Evolutionary conservation across 2,797 vertebrate genomes (phyloP).

Genomic region (Neostethus bicornis): DNA sequence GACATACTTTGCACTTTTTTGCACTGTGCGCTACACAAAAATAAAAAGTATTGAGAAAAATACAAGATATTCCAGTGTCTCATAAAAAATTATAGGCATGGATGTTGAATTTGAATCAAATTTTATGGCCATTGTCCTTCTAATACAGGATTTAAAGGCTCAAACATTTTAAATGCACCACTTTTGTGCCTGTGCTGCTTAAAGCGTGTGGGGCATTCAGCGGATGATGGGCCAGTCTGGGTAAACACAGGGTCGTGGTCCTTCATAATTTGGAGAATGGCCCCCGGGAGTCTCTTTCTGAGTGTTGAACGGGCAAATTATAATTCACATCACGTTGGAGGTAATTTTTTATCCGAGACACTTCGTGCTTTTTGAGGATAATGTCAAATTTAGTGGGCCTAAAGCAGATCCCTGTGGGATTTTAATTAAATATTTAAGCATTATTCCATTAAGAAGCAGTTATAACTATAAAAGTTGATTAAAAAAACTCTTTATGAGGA

Average conservation of each 20-base stretch:
- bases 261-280: conserved; percentile 89
- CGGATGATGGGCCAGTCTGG: conserved; percentile 81
- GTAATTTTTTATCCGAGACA: conserved; percentile 52
- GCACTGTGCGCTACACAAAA: conserved; percentile 88
- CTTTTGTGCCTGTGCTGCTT: conserved; percentile 55
- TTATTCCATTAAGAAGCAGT: background rate
- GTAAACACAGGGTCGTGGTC: conserved; percentile 95
- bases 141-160: no score
- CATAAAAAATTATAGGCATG: background rate
- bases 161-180: conserved; percentile 44
- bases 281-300: conserved; percentile 68
- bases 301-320: conserved; percentile 27
- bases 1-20: conserved; percentile 97
- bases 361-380: conserved; percentile 49
- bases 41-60: conserved; percentile 10
- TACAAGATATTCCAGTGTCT: background rate
- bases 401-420: conserved; percentile 13
- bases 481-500: no score
- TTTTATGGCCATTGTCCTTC: no score
- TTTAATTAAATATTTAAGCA: background rate
- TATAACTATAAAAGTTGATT: conserved; percentile 27
- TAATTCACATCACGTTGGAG: conserved; percentile 63
- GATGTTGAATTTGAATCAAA: no score
- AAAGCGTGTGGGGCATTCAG: conserved; percentile 85
- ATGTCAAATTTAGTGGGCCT: conserved; percentile 34